A percentile compares a stretch with the other conserved stretches of the same genome.
phyloP scores from a whole-genome alignment of 1,140 invertebrate species.

The Drosophila virilis region DNA sequence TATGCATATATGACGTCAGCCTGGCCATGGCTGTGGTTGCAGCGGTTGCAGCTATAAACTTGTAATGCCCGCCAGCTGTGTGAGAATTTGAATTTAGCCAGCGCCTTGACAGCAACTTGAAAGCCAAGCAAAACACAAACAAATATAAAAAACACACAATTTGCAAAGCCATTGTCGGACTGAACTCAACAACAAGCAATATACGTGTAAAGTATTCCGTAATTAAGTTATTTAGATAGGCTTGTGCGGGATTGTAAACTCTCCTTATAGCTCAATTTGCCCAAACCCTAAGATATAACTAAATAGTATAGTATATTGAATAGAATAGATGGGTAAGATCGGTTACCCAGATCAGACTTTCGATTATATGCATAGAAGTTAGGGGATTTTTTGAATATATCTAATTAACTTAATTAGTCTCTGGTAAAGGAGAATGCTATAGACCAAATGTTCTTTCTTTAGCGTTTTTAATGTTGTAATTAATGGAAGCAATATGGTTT shows the following conservation, averaged over 20 bases:
- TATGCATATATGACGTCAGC: conserved; percentile 74
- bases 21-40: conserved; percentile 67
- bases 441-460: too few species aligned
- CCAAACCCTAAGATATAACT: background rate
- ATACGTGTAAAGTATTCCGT: conserved; percentile 29
- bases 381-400: too few species aligned
- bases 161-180: conserved; percentile 10
- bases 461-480: too few species aligned
- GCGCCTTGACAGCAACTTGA: conserved; percentile 43
- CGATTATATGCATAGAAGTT: too few species aligned
- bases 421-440: too few species aligned
- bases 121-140: conserved; percentile 11
- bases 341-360: too few species aligned
- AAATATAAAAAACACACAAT: background rate
- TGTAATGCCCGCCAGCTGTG: conserved; percentile 54
- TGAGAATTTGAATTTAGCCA: conserved; percentile 41
- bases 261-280: conserved; percentile 5
- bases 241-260: background rate
- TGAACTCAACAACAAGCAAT: conserved; percentile 26
- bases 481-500: too few species aligned
- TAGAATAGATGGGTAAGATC: too few species aligned
- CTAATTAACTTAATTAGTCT: too few species aligned
- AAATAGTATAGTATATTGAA: too few species aligned
- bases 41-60: conserved; percentile 39
- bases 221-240: conserved; percentile 23